Conservation (phyloP, 2,797 vertebrate species). For the Enteromius afrohamiltoni region DNA sequence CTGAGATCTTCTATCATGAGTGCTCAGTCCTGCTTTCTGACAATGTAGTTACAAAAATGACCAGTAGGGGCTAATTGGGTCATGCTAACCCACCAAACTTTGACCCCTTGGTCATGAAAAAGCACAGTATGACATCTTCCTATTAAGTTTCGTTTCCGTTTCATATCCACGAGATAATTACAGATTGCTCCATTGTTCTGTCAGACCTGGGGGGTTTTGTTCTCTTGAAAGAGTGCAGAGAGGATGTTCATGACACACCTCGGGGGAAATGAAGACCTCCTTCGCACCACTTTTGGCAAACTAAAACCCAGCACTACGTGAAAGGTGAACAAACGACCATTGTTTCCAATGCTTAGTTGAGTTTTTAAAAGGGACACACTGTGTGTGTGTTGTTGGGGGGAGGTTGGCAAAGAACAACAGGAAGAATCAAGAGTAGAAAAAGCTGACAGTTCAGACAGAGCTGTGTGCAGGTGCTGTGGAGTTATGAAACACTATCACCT, state of each 20-base stretch:
- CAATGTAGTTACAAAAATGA: background rate
- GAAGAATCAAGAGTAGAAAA: constrained; percentile 12
- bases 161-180: constrained; percentile 19
- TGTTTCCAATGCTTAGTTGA: constrained; percentile 37
- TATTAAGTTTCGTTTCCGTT: background rate
- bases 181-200: constrained; percentile 11
- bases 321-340: constrained; percentile 16
- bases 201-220: constrained; percentile 29
- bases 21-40: background rate
- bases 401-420: constrained; percentile 19
- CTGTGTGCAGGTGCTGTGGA: constrained; percentile 36
- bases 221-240: constrained; percentile 31
- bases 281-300: constrained; percentile 37
- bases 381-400: constrained; percentile 22
- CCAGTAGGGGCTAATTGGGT: background rate
- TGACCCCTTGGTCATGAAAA: background rate
- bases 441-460: background rate
- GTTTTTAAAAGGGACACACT: constrained; percentile 18
- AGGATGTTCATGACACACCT: constrained; percentile 41
- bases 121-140: background rate
- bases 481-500: constrained; percentile 43
- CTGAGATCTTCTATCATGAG: background rate
- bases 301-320: constrained; percentile 5
- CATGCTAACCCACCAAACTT: background rate
- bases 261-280: constrained; percentile 8